Base-by-base conservation (phyloP, 2,113 vertebrate species). In the Camelus bactrianus region DNA sequence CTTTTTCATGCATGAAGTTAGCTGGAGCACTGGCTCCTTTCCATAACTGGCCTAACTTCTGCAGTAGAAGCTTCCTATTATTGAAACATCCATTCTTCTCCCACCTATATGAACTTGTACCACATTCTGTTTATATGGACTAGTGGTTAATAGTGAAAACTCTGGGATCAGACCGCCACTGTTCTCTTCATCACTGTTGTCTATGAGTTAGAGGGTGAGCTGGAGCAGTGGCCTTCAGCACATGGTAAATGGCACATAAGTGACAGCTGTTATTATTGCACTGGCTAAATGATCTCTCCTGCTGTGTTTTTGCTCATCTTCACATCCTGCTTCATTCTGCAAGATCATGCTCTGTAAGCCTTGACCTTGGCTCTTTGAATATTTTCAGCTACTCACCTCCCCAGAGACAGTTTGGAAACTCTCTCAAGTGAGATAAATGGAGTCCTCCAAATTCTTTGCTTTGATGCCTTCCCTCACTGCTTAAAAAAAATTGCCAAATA, bases 401-500 rank as follows among this genome's bases (percentile, higher is more conserved):
- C 32, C 58, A 75, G 38, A 75, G 58, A 84, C 48, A 89, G 60
- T 67, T 54, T 46, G 56, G 90, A 93, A 95, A 95, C 42, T 88
- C 58, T 65, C 62, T 81, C 30, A 32, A 75, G 67, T 54, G 65
- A 82, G 52, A 42, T 54, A 93, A 92, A 76, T n/a, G 70, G 28
- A 58, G 26, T 35, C 52, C 76, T 95, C 80, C 42, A 52, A 85
- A 79, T 85, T 69, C 19, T 67, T 77, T 58, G 50, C 42, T 90
- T 65, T 58, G 13, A 28, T 56, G 46, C 24, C 50, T 13, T 54
- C 24, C 38, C 12, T 5, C 6, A 62, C 54, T 42, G 38, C 15
- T n/a, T 35, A 8, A 50, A 58, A 58, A 30, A 82, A 62, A 20
- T 2, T n/a, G 69, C 32, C 84, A 69, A 89, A 62, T 28, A 69